Base-by-base conservation (phyloP, 2,888 invertebrate genomes). In the Zhuqinia jingwanae region DNA sequence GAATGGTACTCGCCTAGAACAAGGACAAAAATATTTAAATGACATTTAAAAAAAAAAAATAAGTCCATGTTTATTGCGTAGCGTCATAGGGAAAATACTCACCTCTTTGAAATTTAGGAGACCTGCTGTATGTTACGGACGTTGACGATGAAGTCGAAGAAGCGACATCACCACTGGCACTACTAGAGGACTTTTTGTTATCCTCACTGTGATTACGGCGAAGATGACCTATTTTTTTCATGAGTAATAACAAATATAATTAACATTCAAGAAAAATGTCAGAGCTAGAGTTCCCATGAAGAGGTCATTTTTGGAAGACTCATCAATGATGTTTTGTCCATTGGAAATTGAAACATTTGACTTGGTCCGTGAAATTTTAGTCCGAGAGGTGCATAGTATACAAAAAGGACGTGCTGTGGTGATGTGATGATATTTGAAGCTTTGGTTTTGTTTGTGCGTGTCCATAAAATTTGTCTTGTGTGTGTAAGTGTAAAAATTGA, bases 151-250 rank as follows among this genome's bases (percentile, higher is more conserved):
- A 20, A n/a, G 65, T 65, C 10, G 65, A 17, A 1, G 65, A 65
- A 8, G 65, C 8, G 20, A 42, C 65, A 42, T 65, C 65, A 63
- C 8, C 8, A 63, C 63, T 63, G 63, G 63, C n/a, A 42, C 65
- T n/a, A n/a, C n/a, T 65, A 0, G 65, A 6, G 42, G 65, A 17
- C 13, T 65, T 65, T 65, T 65, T 65, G 36, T 17, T 65, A 42
- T 65, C 65, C 36, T 65, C 65, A 65, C 63, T 63, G 27, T 27
- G 63, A 63, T 36, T 65, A 42, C 65, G 65, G 42, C 65, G 65
- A 10, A 25, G 13, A 17, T n/a, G 20, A 65, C 65, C 65, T 65
- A 65, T 17, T 63, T n/a, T 27, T 63, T n/a, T 27, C 27, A 27
- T 63, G 63, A 36, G 63, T 30, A 30, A 11, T 63, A 42, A 42